Conservation (phyloP, 2,113 vertebrate species). For the Ophiodon elongatus region DNA sequence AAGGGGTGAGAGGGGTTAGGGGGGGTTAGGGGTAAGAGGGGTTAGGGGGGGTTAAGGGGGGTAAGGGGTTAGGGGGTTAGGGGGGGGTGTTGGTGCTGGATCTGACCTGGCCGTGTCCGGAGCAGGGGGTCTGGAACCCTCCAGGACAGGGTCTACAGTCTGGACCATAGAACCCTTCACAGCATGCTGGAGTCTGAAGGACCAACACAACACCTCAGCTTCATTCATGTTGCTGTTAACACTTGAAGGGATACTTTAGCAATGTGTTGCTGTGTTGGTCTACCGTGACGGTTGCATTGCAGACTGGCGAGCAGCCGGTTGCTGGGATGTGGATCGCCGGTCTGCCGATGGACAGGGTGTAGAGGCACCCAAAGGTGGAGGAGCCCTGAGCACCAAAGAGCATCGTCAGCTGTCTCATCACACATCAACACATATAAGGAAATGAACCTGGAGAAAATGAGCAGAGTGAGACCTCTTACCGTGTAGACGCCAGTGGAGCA, state of each 20-base stretch:
- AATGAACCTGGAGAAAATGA: too few species aligned
- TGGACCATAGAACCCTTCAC: slow-evolving; percentile 92
- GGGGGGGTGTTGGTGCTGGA: too few species aligned
- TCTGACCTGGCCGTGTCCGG: slow-evolving; percentile 89
- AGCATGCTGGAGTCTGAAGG: slow-evolving; percentile 87
- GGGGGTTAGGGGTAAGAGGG: too few species aligned
- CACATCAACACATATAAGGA: not conserved
- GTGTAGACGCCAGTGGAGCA: slow-evolving; percentile 80
- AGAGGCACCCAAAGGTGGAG: slow-evolving; percentile 78
- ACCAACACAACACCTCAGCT: not conserved
- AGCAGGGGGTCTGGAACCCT: slow-evolving; percentile 88
- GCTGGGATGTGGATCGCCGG: slow-evolving; percentile 19
- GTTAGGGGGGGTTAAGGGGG: too few species aligned
- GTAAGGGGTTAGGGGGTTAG: too few species aligned
- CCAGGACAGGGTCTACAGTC: slow-evolving; percentile 91
- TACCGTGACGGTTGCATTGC: slow-evolving; percentile 83
- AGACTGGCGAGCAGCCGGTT: slow-evolving; percentile 80
- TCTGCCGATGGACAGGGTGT: not conserved
- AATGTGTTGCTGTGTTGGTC: too few species aligned
- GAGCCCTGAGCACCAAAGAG: slow-evolving; percentile 66
- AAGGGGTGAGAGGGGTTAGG: too few species aligned
- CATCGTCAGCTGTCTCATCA: not conserved
- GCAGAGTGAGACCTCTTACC: slow-evolving; percentile 75
- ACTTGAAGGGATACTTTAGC: too few species aligned
- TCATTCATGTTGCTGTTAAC: too few species aligned